These are phyloP conservation scores for Sinocyclocheilus grahami DNA, from an alignment of 2,113 vertebrate species.

Conservation along the genomic window DNA sequence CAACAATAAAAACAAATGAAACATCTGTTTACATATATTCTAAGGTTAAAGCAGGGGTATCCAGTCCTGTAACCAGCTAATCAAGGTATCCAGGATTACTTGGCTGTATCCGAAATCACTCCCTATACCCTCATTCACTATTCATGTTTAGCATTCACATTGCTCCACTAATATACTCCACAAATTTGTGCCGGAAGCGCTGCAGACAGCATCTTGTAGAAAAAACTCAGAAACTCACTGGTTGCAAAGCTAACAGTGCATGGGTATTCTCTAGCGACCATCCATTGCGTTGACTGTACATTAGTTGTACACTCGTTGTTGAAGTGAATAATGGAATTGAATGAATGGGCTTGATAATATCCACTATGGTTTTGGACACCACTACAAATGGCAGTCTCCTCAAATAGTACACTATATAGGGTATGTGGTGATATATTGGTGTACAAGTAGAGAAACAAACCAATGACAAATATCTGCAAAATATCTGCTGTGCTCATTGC, in stretches of 20 bases:
- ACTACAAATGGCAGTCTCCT: neutral
- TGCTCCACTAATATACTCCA: neutral
- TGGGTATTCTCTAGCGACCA: neutral
- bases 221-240: neutral
- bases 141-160: too few species aligned
- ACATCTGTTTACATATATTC: neutral
- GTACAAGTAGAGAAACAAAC: neutral
- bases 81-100: neutral
- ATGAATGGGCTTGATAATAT: neutral
- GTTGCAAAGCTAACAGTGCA: neutral
- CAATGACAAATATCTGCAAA: neutral
- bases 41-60: neutral
- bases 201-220: neutral
- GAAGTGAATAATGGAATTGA: neutral
- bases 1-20: neutral
- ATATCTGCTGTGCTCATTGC: neutral
- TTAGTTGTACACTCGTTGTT: neutral
- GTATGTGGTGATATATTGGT: neutral
- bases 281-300: neutral
- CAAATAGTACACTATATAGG: neutral
- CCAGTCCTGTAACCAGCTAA: neutral
- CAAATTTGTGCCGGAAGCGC: too few species aligned
- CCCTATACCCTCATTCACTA: neutral
- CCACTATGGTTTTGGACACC: neutral
- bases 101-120: neutral